Conservation (phyloP, 2,888 invertebrate species). For the Pammene aurita region DNA sequence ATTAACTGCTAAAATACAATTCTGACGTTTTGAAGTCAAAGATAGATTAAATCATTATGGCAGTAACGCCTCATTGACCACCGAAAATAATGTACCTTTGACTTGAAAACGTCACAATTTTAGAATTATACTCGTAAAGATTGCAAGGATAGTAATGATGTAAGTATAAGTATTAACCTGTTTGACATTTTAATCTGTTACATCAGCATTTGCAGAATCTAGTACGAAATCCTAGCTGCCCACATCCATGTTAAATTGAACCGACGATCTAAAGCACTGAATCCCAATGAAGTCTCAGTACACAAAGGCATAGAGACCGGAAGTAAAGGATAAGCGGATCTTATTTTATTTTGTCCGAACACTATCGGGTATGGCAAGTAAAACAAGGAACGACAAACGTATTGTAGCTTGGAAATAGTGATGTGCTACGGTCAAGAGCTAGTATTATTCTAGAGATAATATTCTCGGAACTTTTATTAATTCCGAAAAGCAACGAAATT, state of each 20-base stretch:
- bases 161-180: neutral
- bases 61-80: too few species aligned
- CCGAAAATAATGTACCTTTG: too few species aligned
- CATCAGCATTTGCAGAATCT: neutral
- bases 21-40: too few species aligned
- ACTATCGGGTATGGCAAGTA: slow-evolving; percentile 47
- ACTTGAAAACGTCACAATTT: too few species aligned
- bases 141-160: too few species aligned
- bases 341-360: slow-evolving; percentile 39
- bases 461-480: too few species aligned
- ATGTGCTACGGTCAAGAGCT: neutral
- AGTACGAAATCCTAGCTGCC: neutral
- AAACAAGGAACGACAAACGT: slow-evolving; percentile 51
- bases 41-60: too few species aligned
- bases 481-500: too few species aligned
- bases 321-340: slow-evolving; percentile 30
- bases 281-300: slow-evolving; percentile 6
- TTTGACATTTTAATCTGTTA: neutral
- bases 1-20: too few species aligned
- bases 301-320: neutral
- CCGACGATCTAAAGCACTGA: slow-evolving; percentile 1
- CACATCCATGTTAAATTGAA: slow-evolving; percentile 7
- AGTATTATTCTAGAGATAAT: too few species aligned
- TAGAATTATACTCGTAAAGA: too few species aligned
- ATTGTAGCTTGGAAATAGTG: slow-evolving; percentile 44